Conservation (phyloP, 2,888 invertebrate genomes). For the Drosophila seclusa region DNA sequence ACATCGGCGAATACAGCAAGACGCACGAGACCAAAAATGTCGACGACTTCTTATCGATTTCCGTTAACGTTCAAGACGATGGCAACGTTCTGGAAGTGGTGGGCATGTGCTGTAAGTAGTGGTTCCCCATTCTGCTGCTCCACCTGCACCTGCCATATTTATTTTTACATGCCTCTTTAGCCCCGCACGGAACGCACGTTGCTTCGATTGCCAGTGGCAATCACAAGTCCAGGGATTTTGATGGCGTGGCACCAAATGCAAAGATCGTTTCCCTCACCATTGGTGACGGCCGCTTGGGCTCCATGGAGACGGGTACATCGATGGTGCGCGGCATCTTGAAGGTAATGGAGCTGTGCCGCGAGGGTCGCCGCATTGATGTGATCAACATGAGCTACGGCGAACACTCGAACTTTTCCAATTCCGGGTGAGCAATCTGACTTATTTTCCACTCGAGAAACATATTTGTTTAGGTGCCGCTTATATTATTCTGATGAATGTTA, state of each 20-base stretch:
- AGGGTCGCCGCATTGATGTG: conserved; percentile 89
- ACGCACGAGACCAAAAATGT: conserved; percentile 93
- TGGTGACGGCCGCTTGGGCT: conserved; percentile 95
- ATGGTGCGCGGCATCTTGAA: conserved; percentile 95
- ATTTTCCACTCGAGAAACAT: conserved; percentile 1
- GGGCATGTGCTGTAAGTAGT: conserved; percentile 94
- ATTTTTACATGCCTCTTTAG: conserved; percentile 85
- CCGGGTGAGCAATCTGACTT: conserved; percentile 89
- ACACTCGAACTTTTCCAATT: conserved; percentile 95
- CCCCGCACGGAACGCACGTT: conserved; percentile 98
- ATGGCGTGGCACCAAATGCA: conserved; percentile 98
- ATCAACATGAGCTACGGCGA: conserved; percentile 99
- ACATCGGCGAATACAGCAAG: conserved; percentile 92
- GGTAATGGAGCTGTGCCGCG: conserved; percentile 90
- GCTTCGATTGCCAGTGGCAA: conserved; percentile 97
- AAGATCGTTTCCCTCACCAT: conserved; percentile 96
- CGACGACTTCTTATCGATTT: conserved; percentile 93
- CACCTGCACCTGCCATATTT: conserved; percentile 16
- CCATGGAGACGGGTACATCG: conserved; percentile 99
- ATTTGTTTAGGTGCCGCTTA: conserved; percentile 9
- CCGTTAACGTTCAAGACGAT: conserved; percentile 95
- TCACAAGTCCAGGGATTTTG: conserved; percentile 92
- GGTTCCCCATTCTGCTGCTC: not conserved
- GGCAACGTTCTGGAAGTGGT: conserved; percentile 97
- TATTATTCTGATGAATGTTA: not conserved